These are phyloP conservation scores for Listronotus bonariensis DNA, from an alignment of 1,140 invertebrate species.

Conservation along the genomic window DNA sequence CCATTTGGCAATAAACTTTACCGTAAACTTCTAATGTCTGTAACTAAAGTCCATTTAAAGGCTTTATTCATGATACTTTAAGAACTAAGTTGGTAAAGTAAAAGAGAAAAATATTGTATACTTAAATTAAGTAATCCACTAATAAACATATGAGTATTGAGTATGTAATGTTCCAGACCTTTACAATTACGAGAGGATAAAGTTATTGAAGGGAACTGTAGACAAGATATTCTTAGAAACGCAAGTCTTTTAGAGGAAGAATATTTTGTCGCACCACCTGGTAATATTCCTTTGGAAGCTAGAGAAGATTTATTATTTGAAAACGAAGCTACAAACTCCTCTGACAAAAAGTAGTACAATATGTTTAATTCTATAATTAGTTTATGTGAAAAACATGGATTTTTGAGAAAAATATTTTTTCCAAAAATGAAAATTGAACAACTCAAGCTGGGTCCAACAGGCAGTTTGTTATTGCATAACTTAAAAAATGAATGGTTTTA, in stretches of 20 bases:
- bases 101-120: no score
- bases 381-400: slow-evolving; percentile 54
- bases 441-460: slow-evolving; percentile 59
- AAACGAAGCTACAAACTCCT: slow-evolving; percentile 40
- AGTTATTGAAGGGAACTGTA: slow-evolving; percentile 69
- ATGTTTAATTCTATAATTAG: slow-evolving; percentile 54
- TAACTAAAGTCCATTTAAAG: no score
- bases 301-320: slow-evolving; percentile 58
- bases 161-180: slow-evolving; percentile 62
- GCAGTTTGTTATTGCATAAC: slow-evolving; percentile 61
- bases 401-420: slow-evolving; percentile 51
- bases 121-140: no score
- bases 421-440: slow-evolving; percentile 49
- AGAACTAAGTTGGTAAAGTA: no score
- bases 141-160: no score
- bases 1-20: no score
- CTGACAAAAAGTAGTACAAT: slow-evolving; percentile 35
- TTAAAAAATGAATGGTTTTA: slow-evolving; percentile 64
- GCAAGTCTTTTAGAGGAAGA: slow-evolving; percentile 78
- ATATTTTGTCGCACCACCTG: slow-evolving; percentile 86
- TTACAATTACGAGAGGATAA: slow-evolving; percentile 72
- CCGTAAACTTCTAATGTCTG: no score
- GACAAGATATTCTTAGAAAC: slow-evolving; percentile 72
- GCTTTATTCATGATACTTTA: no score
- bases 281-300: slow-evolving; percentile 71